A percentile compares a stretch with the other conserved stretches of the same genome.
Conservation (phyloP, 2,113 vertebrate genomes). For the Ia io region DNA sequence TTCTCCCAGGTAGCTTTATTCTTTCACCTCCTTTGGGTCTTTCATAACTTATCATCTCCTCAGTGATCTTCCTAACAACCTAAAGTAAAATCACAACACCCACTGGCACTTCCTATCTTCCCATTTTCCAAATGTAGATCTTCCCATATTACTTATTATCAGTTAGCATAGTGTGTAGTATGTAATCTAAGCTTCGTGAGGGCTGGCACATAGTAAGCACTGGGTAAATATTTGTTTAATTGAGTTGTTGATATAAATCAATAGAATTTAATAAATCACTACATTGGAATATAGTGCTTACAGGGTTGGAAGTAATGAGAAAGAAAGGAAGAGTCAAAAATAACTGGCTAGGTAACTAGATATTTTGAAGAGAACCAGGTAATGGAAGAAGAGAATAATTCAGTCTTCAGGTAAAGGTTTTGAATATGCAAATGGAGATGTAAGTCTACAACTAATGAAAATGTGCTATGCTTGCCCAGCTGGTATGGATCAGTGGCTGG, state of each 20-base stretch:
- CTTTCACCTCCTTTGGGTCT: neutral
- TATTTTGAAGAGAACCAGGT: neutral
- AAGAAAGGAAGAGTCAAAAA: neutral
- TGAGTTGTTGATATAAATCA: neutral
- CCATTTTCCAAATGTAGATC: neutral
- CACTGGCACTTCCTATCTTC: neutral
- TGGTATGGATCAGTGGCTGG: too few species aligned
- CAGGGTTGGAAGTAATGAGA: neutral
- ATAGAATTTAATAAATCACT: neutral
- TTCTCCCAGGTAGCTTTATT: neutral
- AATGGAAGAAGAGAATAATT: neutral
- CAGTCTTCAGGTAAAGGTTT: neutral
- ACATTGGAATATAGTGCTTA: neutral
- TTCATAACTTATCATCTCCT: neutral
- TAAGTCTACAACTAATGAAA: neutral
- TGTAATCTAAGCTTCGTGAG: neutral
- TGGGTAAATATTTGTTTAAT: neutral
- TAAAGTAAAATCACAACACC: neutral
- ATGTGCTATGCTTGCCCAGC: neutral
- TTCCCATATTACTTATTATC: neutral
- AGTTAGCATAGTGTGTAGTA: neutral
- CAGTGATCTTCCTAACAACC: neutral
- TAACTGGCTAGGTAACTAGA: neutral
- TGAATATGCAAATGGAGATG: neutral
- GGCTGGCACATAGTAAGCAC: neutral